phyloP scores from a whole-genome alignment of 2,113 vertebrate species.

The Melospiza georgiana region DNA sequence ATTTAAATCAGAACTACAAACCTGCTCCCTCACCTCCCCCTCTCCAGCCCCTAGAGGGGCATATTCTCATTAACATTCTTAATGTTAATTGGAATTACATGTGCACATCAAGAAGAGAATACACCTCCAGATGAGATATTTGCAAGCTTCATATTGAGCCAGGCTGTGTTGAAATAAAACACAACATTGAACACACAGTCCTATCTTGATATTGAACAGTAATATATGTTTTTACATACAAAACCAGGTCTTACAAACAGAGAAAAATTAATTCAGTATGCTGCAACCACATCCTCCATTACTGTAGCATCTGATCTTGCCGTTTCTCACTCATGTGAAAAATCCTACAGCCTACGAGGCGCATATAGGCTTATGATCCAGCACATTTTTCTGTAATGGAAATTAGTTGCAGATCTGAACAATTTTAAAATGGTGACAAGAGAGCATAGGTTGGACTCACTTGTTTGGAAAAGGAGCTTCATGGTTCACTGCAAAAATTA shows the following conservation, averaged over 20 bases:
- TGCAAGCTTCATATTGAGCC: slow-evolving; percentile 63
- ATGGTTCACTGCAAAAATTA: not conserved
- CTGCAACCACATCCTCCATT: not conserved
- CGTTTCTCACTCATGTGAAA: not conserved
- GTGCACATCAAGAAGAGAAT: slow-evolving; percentile 67
- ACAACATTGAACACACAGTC: slow-evolving; percentile 7
- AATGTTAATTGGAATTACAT: slow-evolving; percentile 77
- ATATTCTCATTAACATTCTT: slow-evolving; percentile 71
- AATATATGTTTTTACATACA: not conserved
- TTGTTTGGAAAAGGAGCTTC: not conserved
- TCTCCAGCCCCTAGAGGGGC: slow-evolving; percentile 48
- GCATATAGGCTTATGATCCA: slow-evolving; percentile 1
- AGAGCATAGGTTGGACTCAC: not conserved
- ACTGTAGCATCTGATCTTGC: not conserved
- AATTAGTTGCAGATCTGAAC: not conserved
- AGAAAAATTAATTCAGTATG: not conserved
- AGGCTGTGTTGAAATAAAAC: slow-evolving; percentile 57
- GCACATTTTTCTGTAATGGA: slow-evolving; percentile 1
- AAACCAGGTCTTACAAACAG: not conserved
- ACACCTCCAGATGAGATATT: slow-evolving; percentile 75
- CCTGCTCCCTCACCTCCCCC: slow-evolving; percentile 54
- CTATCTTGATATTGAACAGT: not conserved
- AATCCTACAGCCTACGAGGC: not conserved
- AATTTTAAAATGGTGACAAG: not conserved
- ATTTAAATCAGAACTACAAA: slow-evolving; percentile 74